Base-by-base conservation (phyloP, 2,888 invertebrate genomes). In the Brachyptera putata region DNA sequence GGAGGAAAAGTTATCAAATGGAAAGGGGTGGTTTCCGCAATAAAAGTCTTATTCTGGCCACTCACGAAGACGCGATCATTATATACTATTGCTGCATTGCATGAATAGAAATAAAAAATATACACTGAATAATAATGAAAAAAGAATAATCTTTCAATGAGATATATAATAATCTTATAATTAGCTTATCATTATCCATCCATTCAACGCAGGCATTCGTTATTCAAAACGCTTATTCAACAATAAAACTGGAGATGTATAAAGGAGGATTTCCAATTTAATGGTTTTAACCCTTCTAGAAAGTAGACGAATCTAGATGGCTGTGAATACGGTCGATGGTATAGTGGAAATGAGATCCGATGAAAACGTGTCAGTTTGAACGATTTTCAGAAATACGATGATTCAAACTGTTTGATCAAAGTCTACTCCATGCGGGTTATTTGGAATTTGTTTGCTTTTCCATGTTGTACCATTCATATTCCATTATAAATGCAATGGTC, bases 361-460 rank as follows among this genome's bases (percentile, higher is more conserved):
- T n/a, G n/a, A n/a, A n/a, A n/a, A n/a, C 46, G 46, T 46, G 46
- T 46, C 46, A 46, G 46, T 22, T 46, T 46, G 46, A 21, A 22
- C 46, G 46, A 46, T 46, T 24, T 41, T 24, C 22, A 46, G 22
- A 46, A 46, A 46, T 21, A 46, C 46, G 46, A 46, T 46, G 46
- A 22, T n/a, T 21, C 22, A 21, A n/a, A 24, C 18, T 46, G 46
- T 46, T 46, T 46, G 46, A 46, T 46, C 46, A 22, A 46, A n/a
- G n/a, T 24, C 14, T 21, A 3, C 24, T 24, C 24, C n/a, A 3
- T 11, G 22, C 46, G 11, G 39, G 9, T n/a, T 39, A 46, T 46
- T 46, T 46, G 46, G 22, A 46, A 46, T 24, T 46, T 46, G 46
- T 46, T 46, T 46, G 46, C 46, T 11, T 46, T 46, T 5, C 21